Base-by-base conservation (phyloP, 1,140 invertebrate species). In the Bombus polaris region DNA sequence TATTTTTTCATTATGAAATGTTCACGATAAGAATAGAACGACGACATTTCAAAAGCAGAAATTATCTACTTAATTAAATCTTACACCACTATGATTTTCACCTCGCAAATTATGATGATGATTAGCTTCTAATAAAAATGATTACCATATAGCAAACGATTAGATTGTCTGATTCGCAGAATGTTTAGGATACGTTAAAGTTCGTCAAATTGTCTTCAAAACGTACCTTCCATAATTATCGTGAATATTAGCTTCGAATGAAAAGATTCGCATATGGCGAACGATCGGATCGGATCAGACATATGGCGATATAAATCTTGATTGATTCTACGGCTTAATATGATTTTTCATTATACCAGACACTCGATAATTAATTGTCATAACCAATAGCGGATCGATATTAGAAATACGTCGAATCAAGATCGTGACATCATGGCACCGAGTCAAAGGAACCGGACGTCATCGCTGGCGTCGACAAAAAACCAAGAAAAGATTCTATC, bases 401-500 rank as follows among this genome's bases (percentile, higher is more conserved):
- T n/a, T 42, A 18, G 18, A n/a, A 18, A 3, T 15, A 10, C 32
- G 13, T 44, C 15, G 10, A 12, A 53, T 35, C n/a, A 35, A 75
- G 44, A 32, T 35, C n/a, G 12, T 39, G 25, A 25, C 9, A 28
- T 71, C 25, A 12, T 39, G 12, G 32, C 44, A 28, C 42, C 1
- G 32, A 47, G 39, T 59, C 18, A 53, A 72, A 39, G 62, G 9
- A 28, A 78, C 42, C 25, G 72, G 37, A n/a, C 22, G 42, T n/a
- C 53, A 57, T 85, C 83, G 25, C 9, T n/a, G 53, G 25, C 62
- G n/a, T 39, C 35, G 28, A 37, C 28, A 73, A 32, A 85, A 89
- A 76, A 83, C 5, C 57, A 32, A 25, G 62, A 53, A 22, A 47
- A 71, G 70, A 80, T 81, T 83, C 81, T 79, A 83, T 77, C 78